A percentile compares a stretch with the other conserved stretches of the same genome.
Evolutionary conservation across 1,140 invertebrate genomes (phyloP).

Genomic region (Pollicipes pollicipes): DNA sequence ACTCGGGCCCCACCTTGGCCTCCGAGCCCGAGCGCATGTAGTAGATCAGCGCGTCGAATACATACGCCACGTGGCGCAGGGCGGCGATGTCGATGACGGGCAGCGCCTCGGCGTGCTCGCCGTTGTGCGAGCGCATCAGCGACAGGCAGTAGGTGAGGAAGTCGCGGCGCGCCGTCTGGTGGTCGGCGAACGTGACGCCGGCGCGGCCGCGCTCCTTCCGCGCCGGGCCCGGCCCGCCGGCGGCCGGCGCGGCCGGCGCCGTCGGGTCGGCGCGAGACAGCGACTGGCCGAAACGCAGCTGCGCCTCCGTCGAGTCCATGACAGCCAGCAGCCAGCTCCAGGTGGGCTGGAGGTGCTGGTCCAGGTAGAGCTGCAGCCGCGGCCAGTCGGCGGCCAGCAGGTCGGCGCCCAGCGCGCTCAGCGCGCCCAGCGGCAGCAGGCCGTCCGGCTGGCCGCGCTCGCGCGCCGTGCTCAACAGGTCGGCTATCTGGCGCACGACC

Average conservation of each 20-base stretch:
- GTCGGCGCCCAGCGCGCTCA: not conserved
- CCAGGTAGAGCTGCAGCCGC: conserved; percentile 40
- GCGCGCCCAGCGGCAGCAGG: not conserved
- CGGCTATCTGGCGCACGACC: conserved; percentile 77
- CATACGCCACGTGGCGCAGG: conserved; percentile 85
- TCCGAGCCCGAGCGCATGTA: conserved; percentile 59
- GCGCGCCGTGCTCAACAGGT: conserved; percentile 61
- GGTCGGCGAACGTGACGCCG: conserved; percentile 19
- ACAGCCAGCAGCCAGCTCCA: conserved; percentile 96
- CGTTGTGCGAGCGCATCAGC: conserved; percentile 83
- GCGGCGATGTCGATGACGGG: conserved; percentile 86
- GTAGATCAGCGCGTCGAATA: conserved; percentile 89
- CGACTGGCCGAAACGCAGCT: conserved; percentile 48
- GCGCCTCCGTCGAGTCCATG: conserved; percentile 96
- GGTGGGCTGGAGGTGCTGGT: conserved; percentile 69
- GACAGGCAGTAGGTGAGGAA: conserved; percentile 92
- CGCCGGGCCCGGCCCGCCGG: not conserved
- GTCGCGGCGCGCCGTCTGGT: conserved; percentile 59
- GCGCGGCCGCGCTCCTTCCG: not conserved
- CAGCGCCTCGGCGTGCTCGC: conserved; percentile 85
- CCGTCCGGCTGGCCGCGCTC: conserved; percentile 19
- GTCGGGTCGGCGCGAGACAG: conserved; percentile 8
- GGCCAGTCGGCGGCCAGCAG: not conserved
- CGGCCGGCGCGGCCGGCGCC: not conserved
- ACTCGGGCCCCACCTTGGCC: not conserved